Base-by-base conservation (phyloP, 2,113 vertebrate species). In the Capreolus pygargus region DNA sequence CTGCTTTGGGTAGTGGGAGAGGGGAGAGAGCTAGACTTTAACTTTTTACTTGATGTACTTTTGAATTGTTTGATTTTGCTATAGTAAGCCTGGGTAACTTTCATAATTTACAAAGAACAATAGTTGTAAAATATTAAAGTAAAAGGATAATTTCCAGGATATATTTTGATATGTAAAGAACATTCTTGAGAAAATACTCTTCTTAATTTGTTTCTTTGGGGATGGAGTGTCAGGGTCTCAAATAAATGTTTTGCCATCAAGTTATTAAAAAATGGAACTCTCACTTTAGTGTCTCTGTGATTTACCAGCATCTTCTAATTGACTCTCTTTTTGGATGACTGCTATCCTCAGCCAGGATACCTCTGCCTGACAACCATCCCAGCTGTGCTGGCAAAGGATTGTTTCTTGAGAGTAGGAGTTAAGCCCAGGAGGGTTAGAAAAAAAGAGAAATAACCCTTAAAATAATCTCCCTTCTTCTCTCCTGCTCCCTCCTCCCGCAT, bases 361-460 rank as follows among this genome's bases (percentile, higher is more conserved):
- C 19, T 81, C 33, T 88, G 94, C 84, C 94, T 94, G 95, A 97
- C 90, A 93, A n/a, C 95, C 60, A 52, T 47, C 91, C 92, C 96
- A 98, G 87, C 92, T 96, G 97, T 58, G 91, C 28, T 95, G 86
- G 95, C 47, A 78, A 91, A 36, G 67, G 85, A 67, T n/a, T 47
- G 36, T 96, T 95, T 96, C 93, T 97, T 55, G 78, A 92, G 82
- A 96, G 97, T 36, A 95, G 95, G 93, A 97, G 94, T 94, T 95
- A 97, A 91, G 28, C 95, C 78, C 95, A 54, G 23, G 95, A 97
- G 94, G 92, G 57, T 58, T 92, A 90, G 61, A 14, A 12, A 15
- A 83, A 84, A 28, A 70, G 28, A 60, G 33, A 91, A 92, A 91
- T 76, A 94, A 85, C 78, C 55, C 45, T 89, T 88, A 33, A 94